These are phyloP conservation scores for Carterocephalus palaemon DNA, from an alignment of 2,888 invertebrate species.

Conservation along the genomic window DNA sequence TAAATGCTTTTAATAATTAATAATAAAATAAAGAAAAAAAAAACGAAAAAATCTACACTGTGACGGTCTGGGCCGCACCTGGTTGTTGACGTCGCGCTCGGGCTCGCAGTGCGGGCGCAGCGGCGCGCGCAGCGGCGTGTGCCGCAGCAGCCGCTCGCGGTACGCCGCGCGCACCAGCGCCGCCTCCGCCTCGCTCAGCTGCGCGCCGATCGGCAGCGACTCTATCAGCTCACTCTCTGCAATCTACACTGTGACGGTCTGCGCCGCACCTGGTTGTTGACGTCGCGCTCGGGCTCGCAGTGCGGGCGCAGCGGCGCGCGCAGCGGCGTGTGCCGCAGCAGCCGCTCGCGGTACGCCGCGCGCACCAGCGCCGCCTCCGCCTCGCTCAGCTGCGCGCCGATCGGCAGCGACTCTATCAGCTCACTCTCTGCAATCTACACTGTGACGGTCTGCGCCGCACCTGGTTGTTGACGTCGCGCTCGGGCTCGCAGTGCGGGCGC, in stretches of 20 bases:
- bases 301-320: conserved; percentile 46
- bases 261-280: conserved; percentile 16
- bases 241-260: background rate
- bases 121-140: conserved; percentile 77
- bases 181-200: conserved; percentile 81
- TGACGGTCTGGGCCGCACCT: background rate
- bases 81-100: conserved; percentile 11
- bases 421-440: conserved; percentile 81
- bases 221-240: conserved; percentile 85
- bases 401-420: conserved; percentile 83
- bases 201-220: conserved; percentile 81
- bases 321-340: conserved; percentile 90
- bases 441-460: too few species aligned
- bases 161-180: conserved; percentile 87
- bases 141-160: conserved; percentile 91
- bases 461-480: too few species aligned
- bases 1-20: too few species aligned
- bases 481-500: too few species aligned
- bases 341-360: conserved; percentile 88
- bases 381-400: conserved; percentile 78
- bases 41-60: background rate
- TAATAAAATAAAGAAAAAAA: background rate
- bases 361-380: conserved; percentile 84
- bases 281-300: background rate
- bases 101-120: conserved; percentile 44